Base-by-base conservation (phyloP, 2,797 vertebrate species). In the Mus minutoides region DNA sequence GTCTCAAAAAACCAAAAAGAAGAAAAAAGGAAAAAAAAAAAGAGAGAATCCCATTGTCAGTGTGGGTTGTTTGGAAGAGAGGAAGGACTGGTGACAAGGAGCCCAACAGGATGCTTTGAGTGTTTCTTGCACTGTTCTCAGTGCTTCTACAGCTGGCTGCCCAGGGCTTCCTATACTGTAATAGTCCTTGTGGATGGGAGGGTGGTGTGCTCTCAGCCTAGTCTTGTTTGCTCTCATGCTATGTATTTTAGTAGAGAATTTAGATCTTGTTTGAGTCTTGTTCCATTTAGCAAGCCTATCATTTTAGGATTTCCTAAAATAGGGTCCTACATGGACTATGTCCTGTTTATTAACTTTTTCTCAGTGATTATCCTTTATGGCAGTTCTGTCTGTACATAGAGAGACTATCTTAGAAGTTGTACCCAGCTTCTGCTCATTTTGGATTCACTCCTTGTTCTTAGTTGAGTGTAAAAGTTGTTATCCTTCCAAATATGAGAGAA, bases 301-400 rank as follows among this genome's bases (percentile, higher is more conserved):
- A 43, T 78, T 96, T 91, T 93, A 93, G 19, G 8, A 69, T 58
- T 91, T 88, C 85, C 67, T 69, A 7, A 69, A 69, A n/a, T n/a
- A 19, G 84, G 43, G 43, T 64, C 43, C 43, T 12, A 67, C 19
- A 46, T 88, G 85, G 54, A 67, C n/a, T 62, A 16, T 46, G 24
- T 84, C 31, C 7, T 80, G 46, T 77, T 91, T 89, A 67, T 31
- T 95, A 85, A 40, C 31, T 71, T 96, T 92, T 91, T 82, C 34
- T 90, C 8, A 93, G 5, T 76, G 75, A 90, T n/a, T 77, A 83
- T 12, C 24, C 52, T 92, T 93, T 92, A 46, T 6, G 56, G 54
- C 11, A 77, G 31, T 84, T 94, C 1, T 79, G 26, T 31, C 77
- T 76, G 46, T 49, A 88, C 46, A 16, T 73, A 73, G 90, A 92